These are phyloP conservation scores for Lepus oiostolus DNA, from an alignment of 2,797 vertebrate genomes.

Conservation along the genomic window DNA sequence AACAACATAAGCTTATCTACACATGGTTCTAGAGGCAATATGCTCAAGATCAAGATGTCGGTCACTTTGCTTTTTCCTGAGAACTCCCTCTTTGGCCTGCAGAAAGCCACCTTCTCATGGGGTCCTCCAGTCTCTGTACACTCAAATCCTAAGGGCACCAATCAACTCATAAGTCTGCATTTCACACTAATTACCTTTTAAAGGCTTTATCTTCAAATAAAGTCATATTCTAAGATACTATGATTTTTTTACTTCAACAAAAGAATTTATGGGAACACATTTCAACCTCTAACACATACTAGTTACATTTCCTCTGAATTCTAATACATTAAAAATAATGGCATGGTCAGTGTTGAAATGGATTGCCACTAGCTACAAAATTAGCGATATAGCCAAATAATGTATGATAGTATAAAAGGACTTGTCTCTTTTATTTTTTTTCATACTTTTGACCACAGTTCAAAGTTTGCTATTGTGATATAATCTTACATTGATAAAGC, in stretches of 20 bases:
- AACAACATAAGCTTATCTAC: background rate
- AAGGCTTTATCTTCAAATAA: background rate
- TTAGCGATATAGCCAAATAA: background rate
- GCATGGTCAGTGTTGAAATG: background rate
- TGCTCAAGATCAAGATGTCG: background rate
- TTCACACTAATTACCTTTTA: background rate
- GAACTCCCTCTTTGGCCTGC: background rate
- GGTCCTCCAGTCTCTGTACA: background rate
- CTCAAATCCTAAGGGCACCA: background rate
- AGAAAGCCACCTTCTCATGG: background rate
- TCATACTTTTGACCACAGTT: background rate
- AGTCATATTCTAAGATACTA: background rate
- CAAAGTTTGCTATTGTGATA: background rate
- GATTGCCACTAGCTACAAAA: background rate
- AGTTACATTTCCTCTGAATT: constrained; percentile 53
- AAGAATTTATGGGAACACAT: background rate
- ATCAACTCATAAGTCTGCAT: background rate
- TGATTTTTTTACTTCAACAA: background rate
- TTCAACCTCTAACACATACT: background rate
- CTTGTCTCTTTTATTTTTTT: background rate
- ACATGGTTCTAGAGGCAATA: background rate
- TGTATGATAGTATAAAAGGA: background rate
- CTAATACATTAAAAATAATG: background rate
- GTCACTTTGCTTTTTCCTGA: background rate
- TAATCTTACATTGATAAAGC: background rate